These are phyloP conservation scores for Plutomurus gul DNA, from an alignment of 1,140 invertebrate genomes.

Conservation along the genomic window DNA sequence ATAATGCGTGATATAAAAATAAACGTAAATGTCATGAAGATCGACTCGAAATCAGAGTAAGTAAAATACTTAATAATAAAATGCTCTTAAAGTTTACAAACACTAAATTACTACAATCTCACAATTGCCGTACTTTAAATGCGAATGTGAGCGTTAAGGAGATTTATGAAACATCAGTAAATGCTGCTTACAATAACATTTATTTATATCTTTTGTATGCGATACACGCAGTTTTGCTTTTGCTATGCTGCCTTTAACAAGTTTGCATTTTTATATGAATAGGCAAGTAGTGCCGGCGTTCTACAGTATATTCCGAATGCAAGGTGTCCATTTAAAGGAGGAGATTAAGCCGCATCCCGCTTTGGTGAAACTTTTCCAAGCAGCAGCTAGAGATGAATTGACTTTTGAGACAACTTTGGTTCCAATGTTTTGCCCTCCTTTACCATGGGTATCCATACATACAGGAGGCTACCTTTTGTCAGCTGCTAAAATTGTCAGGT, in stretches of 20 bases:
- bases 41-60: slow-evolving; percentile 63
- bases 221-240: background rate
- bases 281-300: slow-evolving; percentile 73
- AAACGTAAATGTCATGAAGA: slow-evolving; percentile 69
- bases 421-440: slow-evolving; percentile 78
- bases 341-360: slow-evolving; percentile 85
- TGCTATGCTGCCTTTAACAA: slow-evolving; percentile 33
- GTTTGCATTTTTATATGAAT: slow-evolving; percentile 35
- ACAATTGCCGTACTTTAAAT: too few relatives aligned
- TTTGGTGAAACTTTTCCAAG: slow-evolving; percentile 69
- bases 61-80: slow-evolving; percentile 50
- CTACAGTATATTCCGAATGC: slow-evolving; percentile 75
- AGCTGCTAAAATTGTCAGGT: slow-evolving; percentile 69
- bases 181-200: too few relatives aligned
- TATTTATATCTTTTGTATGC: too few relatives aligned
- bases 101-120: background rate
- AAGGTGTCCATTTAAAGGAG: slow-evolving; percentile 67
- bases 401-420: slow-evolving; percentile 71
- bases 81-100: too few relatives aligned
- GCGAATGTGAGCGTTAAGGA: background rate
- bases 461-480: slow-evolving; percentile 77
- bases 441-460: slow-evolving; percentile 73
- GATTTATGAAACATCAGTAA: background rate
- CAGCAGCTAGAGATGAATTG: slow-evolving; percentile 68
- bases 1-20: slow-evolving; percentile 84